Base-by-base conservation (phyloP, 2,888 invertebrate species). In the Megalurothrips usitatus region DNA sequence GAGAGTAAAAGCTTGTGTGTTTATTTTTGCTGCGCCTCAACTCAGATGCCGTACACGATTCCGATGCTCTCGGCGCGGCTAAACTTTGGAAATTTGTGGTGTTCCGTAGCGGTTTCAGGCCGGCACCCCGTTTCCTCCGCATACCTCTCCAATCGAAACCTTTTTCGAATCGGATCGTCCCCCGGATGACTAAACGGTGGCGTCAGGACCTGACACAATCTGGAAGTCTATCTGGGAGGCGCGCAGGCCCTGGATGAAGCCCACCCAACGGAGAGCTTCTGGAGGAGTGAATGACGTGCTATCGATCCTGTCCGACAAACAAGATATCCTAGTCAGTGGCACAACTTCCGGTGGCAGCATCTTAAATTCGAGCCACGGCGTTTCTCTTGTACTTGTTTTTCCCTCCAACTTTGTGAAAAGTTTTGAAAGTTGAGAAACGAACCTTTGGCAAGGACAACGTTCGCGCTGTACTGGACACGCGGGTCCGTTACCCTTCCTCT, bases 261-360 rank as follows among this genome's bases (percentile, higher is more conserved):
- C 68, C 68, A 75, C 68, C 68, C 68, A 75, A 14, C 58, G 23
- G 26, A 75, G n/a, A n/a, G n/a, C n/a, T n/a, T n/a, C n/a, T n/a
- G n/a, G n/a, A n/a, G n/a, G 58, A 58, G 17, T 75, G 68, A 75
- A 75, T 26, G 68, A 75, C 68, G 23, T 26, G 23, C 23, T 26
- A 75, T 75, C 68, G 68, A 75, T 75, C 10, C 26, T 26, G 68
- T 68, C 68, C 26, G 68, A 26, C 68, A 23, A 8, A 75, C 68
- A 10, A 17, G 58, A 58, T 75, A 10, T 23, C 23, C n/a, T 14
- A 58, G 68, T 2, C 12, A 26, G 12, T 26, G 68, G 23, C 68
- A 26, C 26, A n/a, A 23, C 68, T 75, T 75, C 68, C 68, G 68
- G 68, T 26, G 0, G 68, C 68, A 23, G 12, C 68, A 1, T 12